phyloP scores from a whole-genome alignment of 2,797 vertebrate genomes.

The Enteromius anoplus region DNA sequence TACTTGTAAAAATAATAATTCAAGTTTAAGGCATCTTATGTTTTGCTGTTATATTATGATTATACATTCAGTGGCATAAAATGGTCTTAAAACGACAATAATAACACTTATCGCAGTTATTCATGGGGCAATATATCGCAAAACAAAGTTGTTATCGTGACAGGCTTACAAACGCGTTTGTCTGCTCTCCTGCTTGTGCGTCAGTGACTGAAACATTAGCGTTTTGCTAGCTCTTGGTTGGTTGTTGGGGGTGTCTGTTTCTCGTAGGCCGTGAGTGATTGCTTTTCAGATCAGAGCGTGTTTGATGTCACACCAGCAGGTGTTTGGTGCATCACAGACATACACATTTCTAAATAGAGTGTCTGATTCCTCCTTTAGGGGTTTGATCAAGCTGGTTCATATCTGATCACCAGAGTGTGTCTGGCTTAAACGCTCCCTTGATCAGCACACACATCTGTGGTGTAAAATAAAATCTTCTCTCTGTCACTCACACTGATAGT shows the following conservation, averaged over 20 bases:
- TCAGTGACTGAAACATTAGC: neutral
- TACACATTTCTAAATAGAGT: constrained; percentile 20
- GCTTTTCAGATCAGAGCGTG: constrained; percentile 2
- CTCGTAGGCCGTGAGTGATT: constrained; percentile 5
- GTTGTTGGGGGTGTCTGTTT: neutral
- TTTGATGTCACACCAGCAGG: constrained; percentile 49
- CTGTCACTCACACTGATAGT: neutral
- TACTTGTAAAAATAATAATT: too few species aligned
- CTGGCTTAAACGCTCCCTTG: constrained; percentile 27
- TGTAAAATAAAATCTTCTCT: constrained; percentile 9
- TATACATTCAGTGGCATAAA: too few species aligned
- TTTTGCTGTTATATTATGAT: too few species aligned
- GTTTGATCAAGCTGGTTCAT: constrained; percentile 21
- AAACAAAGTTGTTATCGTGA: too few species aligned
- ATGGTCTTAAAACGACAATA: too few species aligned
- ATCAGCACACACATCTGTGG: constrained; percentile 39
- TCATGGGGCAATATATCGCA: too few species aligned
- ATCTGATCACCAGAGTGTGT: constrained; percentile 26
- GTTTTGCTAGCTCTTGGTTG: neutral
- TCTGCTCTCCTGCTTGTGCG: neutral
- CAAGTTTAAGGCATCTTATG: too few species aligned
- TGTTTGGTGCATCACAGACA: constrained; percentile 35
- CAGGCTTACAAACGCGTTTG: neutral
- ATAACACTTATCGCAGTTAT: too few species aligned
- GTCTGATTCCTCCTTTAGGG: constrained; percentile 30